Conservation (phyloP, 2,113 vertebrate species). For the Bothrops jararaca region DNA sequence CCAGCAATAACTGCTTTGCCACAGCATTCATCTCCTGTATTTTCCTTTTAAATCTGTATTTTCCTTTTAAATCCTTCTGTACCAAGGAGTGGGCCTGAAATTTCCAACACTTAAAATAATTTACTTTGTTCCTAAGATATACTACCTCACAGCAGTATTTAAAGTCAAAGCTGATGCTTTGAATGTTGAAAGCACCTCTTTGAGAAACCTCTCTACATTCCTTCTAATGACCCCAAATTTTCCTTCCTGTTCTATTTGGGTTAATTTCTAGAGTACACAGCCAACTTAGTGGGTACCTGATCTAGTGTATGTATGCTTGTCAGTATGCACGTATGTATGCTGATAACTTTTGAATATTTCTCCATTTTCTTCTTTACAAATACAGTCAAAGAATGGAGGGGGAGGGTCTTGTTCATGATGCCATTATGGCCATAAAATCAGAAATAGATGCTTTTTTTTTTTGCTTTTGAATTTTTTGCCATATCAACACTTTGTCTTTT, state of each 20-base stretch:
- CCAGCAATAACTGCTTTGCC: not conserved
- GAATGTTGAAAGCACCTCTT: not conserved
- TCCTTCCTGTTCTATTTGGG: not conserved
- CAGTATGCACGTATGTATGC: constrained; percentile 49
- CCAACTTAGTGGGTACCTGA: not conserved
- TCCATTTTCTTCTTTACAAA: constrained; percentile 60
- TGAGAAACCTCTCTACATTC: too few species aligned
- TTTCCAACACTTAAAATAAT: not conserved
- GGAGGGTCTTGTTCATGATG: not conserved
- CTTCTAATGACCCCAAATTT: too few species aligned
- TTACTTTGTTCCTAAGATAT: not conserved
- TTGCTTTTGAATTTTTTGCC: constrained; percentile 7
- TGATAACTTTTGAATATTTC: constrained; percentile 65
- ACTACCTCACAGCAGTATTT: not conserved
- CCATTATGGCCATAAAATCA: constrained; percentile 11
- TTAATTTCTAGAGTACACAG: not conserved
- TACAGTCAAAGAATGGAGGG: constrained; percentile 62
- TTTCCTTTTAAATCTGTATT: not conserved
- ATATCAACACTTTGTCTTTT: constrained; percentile 40
- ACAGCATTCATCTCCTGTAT: not conserved
- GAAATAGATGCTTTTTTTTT: constrained; percentile 34
- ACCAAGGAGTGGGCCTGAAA: not conserved
- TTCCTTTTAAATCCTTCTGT: not conserved
- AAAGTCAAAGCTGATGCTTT: not conserved
- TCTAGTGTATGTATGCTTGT: constrained; percentile 52